Evolutionary conservation across 2,888 invertebrate genomes (phyloP).

Genomic region (Drosophila pegasa): DNA sequence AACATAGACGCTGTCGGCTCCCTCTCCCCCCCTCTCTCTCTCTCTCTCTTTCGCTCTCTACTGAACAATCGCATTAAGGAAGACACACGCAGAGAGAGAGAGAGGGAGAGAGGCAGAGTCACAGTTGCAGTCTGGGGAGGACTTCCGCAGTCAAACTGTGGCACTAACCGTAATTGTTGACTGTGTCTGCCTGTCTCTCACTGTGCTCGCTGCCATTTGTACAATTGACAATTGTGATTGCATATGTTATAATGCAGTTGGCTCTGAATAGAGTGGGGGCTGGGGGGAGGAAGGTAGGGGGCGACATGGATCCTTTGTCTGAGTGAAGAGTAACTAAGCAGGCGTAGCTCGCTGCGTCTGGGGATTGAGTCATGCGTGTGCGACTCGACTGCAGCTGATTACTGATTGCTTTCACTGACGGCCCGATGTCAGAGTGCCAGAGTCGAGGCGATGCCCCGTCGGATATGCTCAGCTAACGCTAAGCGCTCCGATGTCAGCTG

Average conservation of each 20-base stretch:
- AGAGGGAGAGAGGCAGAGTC: not conserved
- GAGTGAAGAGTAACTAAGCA: slow-evolving; percentile 22
- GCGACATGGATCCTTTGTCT: slow-evolving; percentile 41
- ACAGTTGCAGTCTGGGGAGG: slow-evolving; percentile 16
- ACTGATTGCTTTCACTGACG: slow-evolving; percentile 55
- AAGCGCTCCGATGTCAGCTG: slow-evolving; percentile 15
- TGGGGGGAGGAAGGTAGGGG: not conserved
- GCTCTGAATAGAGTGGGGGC: slow-evolving; percentile 17
- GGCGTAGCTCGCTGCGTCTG: slow-evolving; percentile 19
- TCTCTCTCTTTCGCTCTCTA: slow-evolving; percentile 14
- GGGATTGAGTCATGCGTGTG: slow-evolving; percentile 26
- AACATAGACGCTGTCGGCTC: slow-evolving; percentile 17
- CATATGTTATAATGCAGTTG: slow-evolving; percentile 72
- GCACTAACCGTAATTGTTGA: slow-evolving; percentile 76
- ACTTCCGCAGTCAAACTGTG: slow-evolving; percentile 69
- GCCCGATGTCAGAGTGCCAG: slow-evolving; percentile 27
- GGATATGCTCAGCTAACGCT: slow-evolving; percentile 23
- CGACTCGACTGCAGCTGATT: slow-evolving; percentile 56
- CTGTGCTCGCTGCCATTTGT: slow-evolving; percentile 66
- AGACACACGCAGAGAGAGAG: slow-evolving; percentile 13
- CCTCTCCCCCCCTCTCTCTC: slow-evolving; percentile 1
- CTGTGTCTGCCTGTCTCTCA: slow-evolving; percentile 56
- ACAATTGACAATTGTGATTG: slow-evolving; percentile 78
- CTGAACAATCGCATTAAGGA: slow-evolving; percentile 50
- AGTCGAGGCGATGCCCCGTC: not conserved